phyloP scores from a whole-genome alignment of 2,113 vertebrate species.

The Struthio camelus region DNA sequence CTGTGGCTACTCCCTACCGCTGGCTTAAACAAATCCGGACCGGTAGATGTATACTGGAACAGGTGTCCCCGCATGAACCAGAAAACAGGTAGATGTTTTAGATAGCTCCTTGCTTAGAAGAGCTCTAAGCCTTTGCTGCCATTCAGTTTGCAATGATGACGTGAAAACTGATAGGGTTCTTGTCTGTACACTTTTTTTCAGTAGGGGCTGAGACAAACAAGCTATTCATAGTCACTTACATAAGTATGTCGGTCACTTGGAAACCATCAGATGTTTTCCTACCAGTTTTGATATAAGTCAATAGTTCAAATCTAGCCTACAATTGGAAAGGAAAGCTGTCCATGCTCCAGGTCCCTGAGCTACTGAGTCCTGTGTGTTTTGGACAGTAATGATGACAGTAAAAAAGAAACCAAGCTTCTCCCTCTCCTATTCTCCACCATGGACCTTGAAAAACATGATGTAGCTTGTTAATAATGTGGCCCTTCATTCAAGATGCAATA shows the following conservation, averaged over 20 bases:
- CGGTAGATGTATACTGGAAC: not conserved
- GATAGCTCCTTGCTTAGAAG: not conserved
- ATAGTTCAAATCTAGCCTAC: not conserved
- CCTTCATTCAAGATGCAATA: not conserved
- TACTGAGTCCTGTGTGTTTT: not conserved
- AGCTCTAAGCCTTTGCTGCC: not conserved
- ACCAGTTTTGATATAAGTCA: not conserved
- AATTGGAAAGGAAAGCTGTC: not conserved
- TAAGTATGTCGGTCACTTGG: not conserved
- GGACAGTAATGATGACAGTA: not conserved
- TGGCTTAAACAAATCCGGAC: not conserved
- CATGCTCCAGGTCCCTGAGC: not conserved
- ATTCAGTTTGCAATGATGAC: not conserved
- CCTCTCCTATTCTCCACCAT: not conserved
- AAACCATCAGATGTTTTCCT: not conserved
- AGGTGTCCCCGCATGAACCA: not conserved
- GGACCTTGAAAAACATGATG: not conserved
- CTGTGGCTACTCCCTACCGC: not conserved
- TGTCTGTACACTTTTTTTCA: not conserved
- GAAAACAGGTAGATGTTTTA: not conserved
- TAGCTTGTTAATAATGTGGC: not conserved
- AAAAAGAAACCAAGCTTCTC: not conserved
- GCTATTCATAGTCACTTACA: not conserved
- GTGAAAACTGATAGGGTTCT: not conserved
- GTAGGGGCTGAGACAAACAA: not conserved